phyloP scores from a whole-genome alignment of 2,113 vertebrate species.

The Dromas ardeola region DNA sequence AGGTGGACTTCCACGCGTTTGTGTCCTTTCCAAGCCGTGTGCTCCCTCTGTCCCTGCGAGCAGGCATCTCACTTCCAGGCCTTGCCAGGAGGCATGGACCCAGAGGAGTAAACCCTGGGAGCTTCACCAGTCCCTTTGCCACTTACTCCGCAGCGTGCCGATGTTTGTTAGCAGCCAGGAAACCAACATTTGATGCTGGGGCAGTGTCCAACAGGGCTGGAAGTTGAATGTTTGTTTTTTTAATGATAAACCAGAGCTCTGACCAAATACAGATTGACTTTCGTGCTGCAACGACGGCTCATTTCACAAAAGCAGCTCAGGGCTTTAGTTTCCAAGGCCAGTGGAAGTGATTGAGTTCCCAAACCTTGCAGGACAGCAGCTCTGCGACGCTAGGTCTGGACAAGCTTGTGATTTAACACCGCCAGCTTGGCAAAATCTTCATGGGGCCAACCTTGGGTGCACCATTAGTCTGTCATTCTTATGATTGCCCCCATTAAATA shows the following conservation, averaged over 20 bases:
- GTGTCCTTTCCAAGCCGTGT: neutral
- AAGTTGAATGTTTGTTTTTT: constrained; percentile 37
- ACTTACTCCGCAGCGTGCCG: rapidly evolving
- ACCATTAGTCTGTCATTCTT: neutral
- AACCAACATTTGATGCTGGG: neutral
- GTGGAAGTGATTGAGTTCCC: neutral
- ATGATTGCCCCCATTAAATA: neutral
- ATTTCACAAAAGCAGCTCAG: neutral
- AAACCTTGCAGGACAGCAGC: neutral
- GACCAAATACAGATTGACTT: constrained; percentile 51
- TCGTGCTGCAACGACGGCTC: neutral
- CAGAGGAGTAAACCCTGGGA: neutral
- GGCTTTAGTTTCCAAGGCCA: neutral
- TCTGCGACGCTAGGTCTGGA: neutral
- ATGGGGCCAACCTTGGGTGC: neutral
- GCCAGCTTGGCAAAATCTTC: neutral
- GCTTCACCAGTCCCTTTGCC: neutral
- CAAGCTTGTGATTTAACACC: neutral
- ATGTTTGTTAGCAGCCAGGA: constrained; percentile 47
- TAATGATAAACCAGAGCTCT: constrained; percentile 33
- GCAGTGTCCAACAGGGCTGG: constrained; percentile 40
- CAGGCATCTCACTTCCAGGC: neutral
- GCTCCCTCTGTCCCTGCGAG: neutral
- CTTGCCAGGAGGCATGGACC: rapidly evolving
- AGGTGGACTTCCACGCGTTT: neutral